Base-by-base conservation (phyloP, 1,140 invertebrate genomes). In the Heliconius nattereri region DNA sequence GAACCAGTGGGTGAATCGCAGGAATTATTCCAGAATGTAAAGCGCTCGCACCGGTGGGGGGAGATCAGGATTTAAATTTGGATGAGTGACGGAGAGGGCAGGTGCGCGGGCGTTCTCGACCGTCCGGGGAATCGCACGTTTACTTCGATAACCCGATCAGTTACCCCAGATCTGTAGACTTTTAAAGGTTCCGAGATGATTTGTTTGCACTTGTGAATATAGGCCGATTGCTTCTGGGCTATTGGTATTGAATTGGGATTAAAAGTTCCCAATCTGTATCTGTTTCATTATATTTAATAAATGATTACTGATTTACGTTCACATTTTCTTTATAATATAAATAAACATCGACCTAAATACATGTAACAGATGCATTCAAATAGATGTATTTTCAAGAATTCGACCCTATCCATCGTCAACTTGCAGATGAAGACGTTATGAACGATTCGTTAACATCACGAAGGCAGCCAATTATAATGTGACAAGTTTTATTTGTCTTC, bases 21-120 rank as follows among this genome's bases (percentile, higher is more conserved):
- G 90, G 92, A 94, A 93, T 94, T 92, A 94, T 94, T 93, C 92
- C 92, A 94, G 92, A 94, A 94, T 93, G 90, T 91, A 90, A 88
- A 90, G 90, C 90, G 90, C 83, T 80, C 86, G 90, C 81, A 85
- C 81, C 91, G 91, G 92, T 91, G 90, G 91, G 90, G 91, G 91
- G 91, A 91, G 91, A 91, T 91, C 89, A 88, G 91, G 92, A 92
- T 94, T 94, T 94, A 94, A 94, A 90, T 94, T 94, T 94, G 92
- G 92, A 94, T 91, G 92, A 92, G 92, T 93, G 91, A 94, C 90
- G 92, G 92, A 92, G 92, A 94, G 86, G 90, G 92, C 92, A 94
- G 92, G 92, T 94, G 92, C 92, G 92, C 92, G 90, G 92, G 92
- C 89, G 88, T 89, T 89, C 89, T 85, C 88, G 87, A 89, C 84